Evolutionary conservation across 2,113 vertebrate genomes (phyloP).

Genomic region (Pontoporia blainvillei): DNA sequence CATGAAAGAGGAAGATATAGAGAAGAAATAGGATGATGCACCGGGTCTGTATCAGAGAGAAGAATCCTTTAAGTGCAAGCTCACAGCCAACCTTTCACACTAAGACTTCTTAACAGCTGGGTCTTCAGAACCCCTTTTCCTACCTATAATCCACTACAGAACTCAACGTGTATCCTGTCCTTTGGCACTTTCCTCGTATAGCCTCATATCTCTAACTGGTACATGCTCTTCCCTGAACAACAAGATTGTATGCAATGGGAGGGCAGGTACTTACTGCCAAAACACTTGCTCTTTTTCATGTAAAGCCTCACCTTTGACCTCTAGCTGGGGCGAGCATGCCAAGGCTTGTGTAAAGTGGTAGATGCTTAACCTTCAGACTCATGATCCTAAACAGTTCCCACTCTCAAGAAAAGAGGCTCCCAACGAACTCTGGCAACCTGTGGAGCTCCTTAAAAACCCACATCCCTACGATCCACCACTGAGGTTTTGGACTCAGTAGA

Average conservation of each 20-base stretch:
- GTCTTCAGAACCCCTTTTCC: too few species aligned
- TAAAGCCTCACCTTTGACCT: background rate
- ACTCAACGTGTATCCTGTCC: rapidly evolving
- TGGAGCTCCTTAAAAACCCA: background rate
- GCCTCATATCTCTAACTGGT: background rate
- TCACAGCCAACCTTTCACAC: rapidly evolving
- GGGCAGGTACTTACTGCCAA: background rate
- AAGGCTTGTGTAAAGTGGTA: background rate
- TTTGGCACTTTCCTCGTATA: rapidly evolving
- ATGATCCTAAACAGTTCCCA: background rate
- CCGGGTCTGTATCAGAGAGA: background rate
- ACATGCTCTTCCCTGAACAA: rapidly evolving
- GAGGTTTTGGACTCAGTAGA: background rate
- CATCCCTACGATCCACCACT: rapidly evolving
- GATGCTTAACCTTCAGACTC: too few species aligned
- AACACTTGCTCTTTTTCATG: background rate
- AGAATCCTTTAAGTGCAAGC: rapidly evolving
- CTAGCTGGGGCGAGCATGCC: rapidly evolving
- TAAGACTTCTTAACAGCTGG: background rate
- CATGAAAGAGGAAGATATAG: background rate
- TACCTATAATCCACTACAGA: rapidly evolving
- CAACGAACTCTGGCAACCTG: rapidly evolving
- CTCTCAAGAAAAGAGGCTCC: background rate
- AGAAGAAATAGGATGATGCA: rapidly evolving
- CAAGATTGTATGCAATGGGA: background rate